These are phyloP conservation scores for Papilio protenor DNA, from an alignment of 2,888 invertebrate genomes.

Conservation along the genomic window DNA sequence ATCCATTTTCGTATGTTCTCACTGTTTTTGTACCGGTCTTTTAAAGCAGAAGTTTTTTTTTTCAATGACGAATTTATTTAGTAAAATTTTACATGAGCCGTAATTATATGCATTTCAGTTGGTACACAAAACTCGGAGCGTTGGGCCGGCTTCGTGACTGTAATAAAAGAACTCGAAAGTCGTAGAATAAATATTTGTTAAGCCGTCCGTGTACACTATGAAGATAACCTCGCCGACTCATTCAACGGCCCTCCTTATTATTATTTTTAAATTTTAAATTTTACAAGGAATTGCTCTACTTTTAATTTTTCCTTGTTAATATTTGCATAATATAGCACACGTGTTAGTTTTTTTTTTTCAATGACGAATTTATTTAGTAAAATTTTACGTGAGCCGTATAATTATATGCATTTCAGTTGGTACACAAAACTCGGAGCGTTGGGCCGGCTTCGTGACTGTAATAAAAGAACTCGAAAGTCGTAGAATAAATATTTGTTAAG, in stretches of 20 bases:
- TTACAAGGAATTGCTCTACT: slow-evolving; percentile 15
- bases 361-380: not conserved
- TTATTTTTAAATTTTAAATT: slow-evolving; percentile 38
- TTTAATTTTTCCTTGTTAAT: slow-evolving; percentile 17
- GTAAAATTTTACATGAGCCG: slow-evolving; percentile 2
- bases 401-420: slow-evolving; percentile 33
- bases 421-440: slow-evolving; percentile 25
- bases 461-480: slow-evolving; percentile 47
- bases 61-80: slow-evolving; percentile 1
- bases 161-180: slow-evolving; percentile 46
- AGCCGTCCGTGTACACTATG: slow-evolving; percentile 37
- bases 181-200: slow-evolving; percentile 48
- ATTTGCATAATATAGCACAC: not conserved
- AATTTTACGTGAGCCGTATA: slow-evolving; percentile 8
- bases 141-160: slow-evolving; percentile 33
- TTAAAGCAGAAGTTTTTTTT: not conserved
- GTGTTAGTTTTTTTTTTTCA: not conserved
- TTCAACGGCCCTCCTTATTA: slow-evolving; percentile 32
- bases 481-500: slow-evolving; percentile 47
- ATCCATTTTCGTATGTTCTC: too few relatives aligned
- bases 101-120: slow-evolving; percentile 36
- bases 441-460: slow-evolving; percentile 36
- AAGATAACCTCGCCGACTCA: slow-evolving; percentile 41
- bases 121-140: slow-evolving; percentile 24
- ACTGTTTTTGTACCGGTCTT: too few relatives aligned